Base-by-base conservation (phyloP, 2,797 vertebrate genomes). In the Pampus argenteus region DNA sequence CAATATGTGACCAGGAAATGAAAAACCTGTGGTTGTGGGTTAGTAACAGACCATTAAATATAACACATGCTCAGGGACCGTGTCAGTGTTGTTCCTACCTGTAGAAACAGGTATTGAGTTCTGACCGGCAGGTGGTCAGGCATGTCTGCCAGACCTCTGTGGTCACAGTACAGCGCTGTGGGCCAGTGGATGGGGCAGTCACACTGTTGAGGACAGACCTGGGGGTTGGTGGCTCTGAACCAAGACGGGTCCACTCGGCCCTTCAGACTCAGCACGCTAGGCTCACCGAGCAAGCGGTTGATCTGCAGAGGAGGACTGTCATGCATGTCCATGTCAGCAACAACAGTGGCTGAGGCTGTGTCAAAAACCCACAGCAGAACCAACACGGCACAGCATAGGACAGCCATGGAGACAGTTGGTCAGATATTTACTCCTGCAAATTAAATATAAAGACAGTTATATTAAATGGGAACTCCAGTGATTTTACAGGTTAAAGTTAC, bases 181-280 rank as follows among this genome's bases (percentile, higher is more conserved):
- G 94, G 92, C 94, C 94, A 95, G 45, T 95, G 94, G 56, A 94
- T 89, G n/a, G 94, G 93, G 66, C 94, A 95, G 67, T 93, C 91
- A 17, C 95, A 96, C 51, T 88, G 82, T 6, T 68, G 23, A 2
- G 93, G 94, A 78, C 94, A 95, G 60, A 61, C 26, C 66, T 84
- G 67, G 0, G 77, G 84, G 73, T 92, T 94, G 54, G 89, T 91
- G 14, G 91, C 89, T 28, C 90, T 54, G 48, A 91, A 86, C 92
- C 94, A 94, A 45, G 76, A 75, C 0, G 66, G 44, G 50, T 92
- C 88, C 28, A 94, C 74, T 4, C 93, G 86, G 4, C 90, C 93
- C 62, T 85, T 87, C 61, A 95, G 90, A 59, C 88, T 94, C 49
- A 95, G 51, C 64, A 95, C 92, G 2, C 93, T 94, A 55, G 94